phyloP scores from a whole-genome alignment of 2,797 vertebrate species.

The Scarus forsteni region DNA sequence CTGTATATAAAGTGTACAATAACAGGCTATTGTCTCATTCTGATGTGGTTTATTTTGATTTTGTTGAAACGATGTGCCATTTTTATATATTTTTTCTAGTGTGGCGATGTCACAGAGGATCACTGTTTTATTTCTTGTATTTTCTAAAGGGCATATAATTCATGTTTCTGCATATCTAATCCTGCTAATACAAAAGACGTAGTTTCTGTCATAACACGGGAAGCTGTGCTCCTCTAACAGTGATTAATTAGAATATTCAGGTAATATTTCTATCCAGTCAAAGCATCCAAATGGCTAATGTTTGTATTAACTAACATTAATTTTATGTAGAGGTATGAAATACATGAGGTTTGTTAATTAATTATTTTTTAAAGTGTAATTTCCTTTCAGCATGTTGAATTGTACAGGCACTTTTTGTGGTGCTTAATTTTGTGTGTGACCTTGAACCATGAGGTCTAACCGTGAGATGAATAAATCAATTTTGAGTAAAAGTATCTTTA shows the following conservation, averaged over 20 bases:
- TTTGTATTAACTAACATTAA: constrained; percentile 45
- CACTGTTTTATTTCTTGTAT: constrained; percentile 50
- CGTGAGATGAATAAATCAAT: constrained; percentile 77
- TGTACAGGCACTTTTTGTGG: constrained; percentile 72
- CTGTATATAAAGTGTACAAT: constrained; percentile 81
- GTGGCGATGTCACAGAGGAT: constrained; percentile 47
- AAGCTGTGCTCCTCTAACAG: constrained; percentile 59
- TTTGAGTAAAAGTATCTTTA: constrained; percentile 65
- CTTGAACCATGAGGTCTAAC: constrained; percentile 41
- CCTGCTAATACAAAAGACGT: constrained; percentile 40
- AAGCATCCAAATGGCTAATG: constrained; percentile 25
- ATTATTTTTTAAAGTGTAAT: constrained; percentile 36
- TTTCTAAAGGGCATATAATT: constrained; percentile 54
- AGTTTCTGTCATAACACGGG: constrained; percentile 36
- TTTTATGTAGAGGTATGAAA: constrained; percentile 53
- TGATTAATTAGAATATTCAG: constrained; percentile 54
- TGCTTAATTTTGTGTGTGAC: constrained; percentile 72
- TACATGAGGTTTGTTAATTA: constrained; percentile 51
- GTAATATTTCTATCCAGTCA: constrained; percentile 39
- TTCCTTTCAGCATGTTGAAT: constrained; percentile 75
- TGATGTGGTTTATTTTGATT: constrained; percentile 44
- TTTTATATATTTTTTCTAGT: constrained; percentile 65
- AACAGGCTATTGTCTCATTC: constrained; percentile 65
- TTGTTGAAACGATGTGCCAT: constrained; percentile 67
- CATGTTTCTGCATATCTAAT: constrained; percentile 40